Conservation (phyloP, 2,113 vertebrate species). For the Corythoichthys haematopterus region DNA sequence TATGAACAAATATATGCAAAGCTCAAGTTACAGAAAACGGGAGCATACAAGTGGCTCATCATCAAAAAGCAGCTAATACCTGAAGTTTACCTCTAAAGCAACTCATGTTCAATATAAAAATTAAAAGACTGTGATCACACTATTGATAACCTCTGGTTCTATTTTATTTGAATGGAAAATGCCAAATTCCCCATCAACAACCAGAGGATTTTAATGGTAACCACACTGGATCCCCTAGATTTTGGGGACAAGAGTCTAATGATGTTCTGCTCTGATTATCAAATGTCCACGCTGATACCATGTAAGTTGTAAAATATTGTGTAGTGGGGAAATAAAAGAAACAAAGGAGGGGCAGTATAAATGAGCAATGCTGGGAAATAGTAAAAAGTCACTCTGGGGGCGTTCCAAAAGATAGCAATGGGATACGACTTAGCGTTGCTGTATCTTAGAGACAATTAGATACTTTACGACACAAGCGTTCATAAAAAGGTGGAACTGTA, state of each 20-base stretch:
- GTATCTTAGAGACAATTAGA: neutral
- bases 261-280: too few species aligned
- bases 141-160: neutral
- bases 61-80: conserved; percentile 10
- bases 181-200: too few species aligned
- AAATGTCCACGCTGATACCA: conserved; percentile 4
- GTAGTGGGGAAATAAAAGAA: conserved; percentile 57
- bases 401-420: neutral
- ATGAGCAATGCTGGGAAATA: conserved; percentile 59
- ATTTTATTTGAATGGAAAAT: neutral
- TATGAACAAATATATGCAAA: conserved; percentile 1
- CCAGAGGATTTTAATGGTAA: neutral
- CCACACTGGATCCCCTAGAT: neutral
- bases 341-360: conserved; percentile 55
- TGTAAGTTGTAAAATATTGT: conserved; percentile 57
- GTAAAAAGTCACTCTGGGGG: conserved; percentile 31
- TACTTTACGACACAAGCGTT: conserved; percentile 20
- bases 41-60: neutral
- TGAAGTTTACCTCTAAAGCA: conserved; percentile 6
- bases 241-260: neutral
- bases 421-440: neutral
- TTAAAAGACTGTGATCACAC: neutral
- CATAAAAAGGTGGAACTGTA: conserved; percentile 20
- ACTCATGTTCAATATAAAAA: neutral
- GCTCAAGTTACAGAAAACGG: conserved; percentile 6